Base-by-base conservation (phyloP, 2,797 vertebrate species). In the Galagoides demidoff region DNA sequence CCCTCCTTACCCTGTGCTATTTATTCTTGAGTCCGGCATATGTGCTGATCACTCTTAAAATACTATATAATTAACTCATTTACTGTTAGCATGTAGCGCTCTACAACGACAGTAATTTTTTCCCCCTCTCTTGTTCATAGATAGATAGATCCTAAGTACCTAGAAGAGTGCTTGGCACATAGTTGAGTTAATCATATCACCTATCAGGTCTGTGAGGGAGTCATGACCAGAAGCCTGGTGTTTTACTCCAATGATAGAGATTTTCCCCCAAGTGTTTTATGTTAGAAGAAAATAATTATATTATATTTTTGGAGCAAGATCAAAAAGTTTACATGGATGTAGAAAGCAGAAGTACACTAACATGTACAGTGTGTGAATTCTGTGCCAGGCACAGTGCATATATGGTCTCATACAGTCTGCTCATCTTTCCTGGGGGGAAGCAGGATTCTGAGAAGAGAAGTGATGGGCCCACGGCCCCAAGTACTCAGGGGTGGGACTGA, bases 151-250 rank as follows among this genome's bases (percentile, higher is more conserved):
- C 20, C 31, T 34, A 77, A 61, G 2, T 19, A 22, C 64, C 66
- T 52, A 59, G 76, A 87, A 22, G 12, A 64, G 20, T 71, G 37
- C 59, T 63, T n/a, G 64, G n/a, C 34, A 83, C 10, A 25, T 8
- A 61, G 92, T 79, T 92, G 63, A 85, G 66, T 92, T 76, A 71
- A 73, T 95, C 22, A 66, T 84, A 52, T 87, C 55, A 55, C 7
- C 3, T 59, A 52, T 43, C 17, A 59, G 22, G 7, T 79, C 55
- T 17, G 16, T 23, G 17, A 76, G 57, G 43, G 29, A 82, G 78
- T 92, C 77, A 57, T 55, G 82, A n/a, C 39, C n/a, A 68, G 63
- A 90, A 27, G 29, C 57, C 68, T 52, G 19, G 49, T 66, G 27
- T 85, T 87, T 85, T 70, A 57, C 57, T 92, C 57, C 43, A 43